Percentiles rank a stretch among this genome's conserved stretches.
Evolutionary conservation across 1,140 invertebrate genomes (phyloP).

Genomic region (Ridgeia piscesae): DNA sequence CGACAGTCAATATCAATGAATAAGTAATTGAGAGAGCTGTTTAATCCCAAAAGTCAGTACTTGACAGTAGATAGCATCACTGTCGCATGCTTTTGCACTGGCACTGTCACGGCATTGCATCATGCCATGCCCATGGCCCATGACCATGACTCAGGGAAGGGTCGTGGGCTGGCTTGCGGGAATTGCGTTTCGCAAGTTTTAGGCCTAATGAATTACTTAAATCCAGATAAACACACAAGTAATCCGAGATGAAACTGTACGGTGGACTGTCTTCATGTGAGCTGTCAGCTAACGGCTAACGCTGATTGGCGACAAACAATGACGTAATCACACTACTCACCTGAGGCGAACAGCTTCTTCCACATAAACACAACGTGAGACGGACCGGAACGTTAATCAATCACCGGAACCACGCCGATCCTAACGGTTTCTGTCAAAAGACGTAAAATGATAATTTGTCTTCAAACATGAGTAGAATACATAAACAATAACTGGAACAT

Average conservation of each 20-base stretch:
- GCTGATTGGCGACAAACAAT: neutral
- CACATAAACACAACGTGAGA: slow-evolving; percentile 5
- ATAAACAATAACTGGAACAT: neutral
- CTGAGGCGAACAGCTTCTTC: neutral
- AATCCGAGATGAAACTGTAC: neutral
- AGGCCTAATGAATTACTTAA: neutral
- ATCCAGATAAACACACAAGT: neutral
- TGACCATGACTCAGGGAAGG: too few species aligned
- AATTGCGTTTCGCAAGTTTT: too few species aligned
- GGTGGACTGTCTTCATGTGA: neutral
- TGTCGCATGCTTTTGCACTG: too few species aligned
- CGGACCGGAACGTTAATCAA: neutral
- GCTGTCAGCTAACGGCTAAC: neutral
- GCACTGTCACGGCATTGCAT: too few species aligned
- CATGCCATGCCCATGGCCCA: too few species aligned
- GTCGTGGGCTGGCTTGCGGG: too few species aligned
- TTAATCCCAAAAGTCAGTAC: too few species aligned
- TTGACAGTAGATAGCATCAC: too few species aligned
- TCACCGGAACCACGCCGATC: neutral
- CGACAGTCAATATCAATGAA: too few species aligned
- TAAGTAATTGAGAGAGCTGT: too few species aligned
- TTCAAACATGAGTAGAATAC: neutral
- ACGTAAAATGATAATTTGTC: neutral
- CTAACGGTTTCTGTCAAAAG: neutral
- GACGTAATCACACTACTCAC: neutral